Evolutionary conservation across 2,888 invertebrate genomes (phyloP).

Genomic region (Smittia aterrima): DNA sequence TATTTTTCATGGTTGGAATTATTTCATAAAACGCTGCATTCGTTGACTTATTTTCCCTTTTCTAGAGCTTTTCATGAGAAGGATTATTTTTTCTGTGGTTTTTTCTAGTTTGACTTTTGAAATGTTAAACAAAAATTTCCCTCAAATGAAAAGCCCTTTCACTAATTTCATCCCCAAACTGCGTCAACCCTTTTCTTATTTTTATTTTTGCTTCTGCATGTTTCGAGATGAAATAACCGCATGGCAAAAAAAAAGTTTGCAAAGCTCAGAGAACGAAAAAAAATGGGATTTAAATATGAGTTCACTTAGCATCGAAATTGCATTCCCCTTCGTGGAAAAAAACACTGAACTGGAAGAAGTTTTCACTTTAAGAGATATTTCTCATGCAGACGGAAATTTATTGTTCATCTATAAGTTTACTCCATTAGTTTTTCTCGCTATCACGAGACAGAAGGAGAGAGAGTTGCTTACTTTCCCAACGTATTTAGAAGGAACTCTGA

Average conservation of each 20-base stretch:
- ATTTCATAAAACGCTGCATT: not conserved
- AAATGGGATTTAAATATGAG: not conserved
- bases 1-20: constrained; percentile 12
- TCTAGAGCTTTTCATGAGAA: too few species aligned
- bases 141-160: too few species aligned
- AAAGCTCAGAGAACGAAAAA: not conserved
- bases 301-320: not conserved
- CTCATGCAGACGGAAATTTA: not conserved
- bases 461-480: not conserved
- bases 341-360: not conserved
- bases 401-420: not conserved
- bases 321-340: not conserved
- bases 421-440: not conserved
- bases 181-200: too few species aligned
- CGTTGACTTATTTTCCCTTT: too few species aligned
- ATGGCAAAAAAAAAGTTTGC: not conserved
- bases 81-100: too few species aligned
- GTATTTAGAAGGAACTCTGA: not conserved
- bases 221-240: not conserved
- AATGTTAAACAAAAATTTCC: too few species aligned
- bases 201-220: too few species aligned
- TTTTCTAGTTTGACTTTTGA: too few species aligned
- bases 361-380: not conserved
- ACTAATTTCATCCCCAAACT: too few species aligned
- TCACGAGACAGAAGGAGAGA: too few species aligned